Percentiles rank a stretch among this genome's conserved stretches.
Evolutionary conservation across 2,797 vertebrate species (phyloP).

Genomic region (Neosalanx taihuensis): DNA sequence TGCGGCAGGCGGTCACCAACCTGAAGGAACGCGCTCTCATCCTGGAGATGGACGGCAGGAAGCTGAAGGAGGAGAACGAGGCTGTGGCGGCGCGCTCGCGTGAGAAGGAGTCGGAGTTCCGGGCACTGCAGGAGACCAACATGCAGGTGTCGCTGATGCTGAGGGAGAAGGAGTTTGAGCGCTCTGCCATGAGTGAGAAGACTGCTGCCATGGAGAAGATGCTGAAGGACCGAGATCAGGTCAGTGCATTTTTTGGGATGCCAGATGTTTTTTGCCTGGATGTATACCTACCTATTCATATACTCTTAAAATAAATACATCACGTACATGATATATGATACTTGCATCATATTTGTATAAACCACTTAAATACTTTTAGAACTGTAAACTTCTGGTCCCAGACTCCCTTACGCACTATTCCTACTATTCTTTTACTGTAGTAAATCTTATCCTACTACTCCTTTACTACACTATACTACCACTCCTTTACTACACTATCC

Average conservation of each 20-base stretch:
- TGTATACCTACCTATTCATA: too few species aligned
- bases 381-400: too few species aligned
- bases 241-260: slow-evolving; percentile 34
- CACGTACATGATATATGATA: too few species aligned
- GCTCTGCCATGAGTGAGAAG: slow-evolving; percentile 87
- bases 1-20: slow-evolving; percentile 97
- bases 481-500: too few species aligned
- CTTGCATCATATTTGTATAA: too few species aligned
- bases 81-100: slow-evolving; percentile 72
- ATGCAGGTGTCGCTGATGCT: slow-evolving; percentile 96
- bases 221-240: slow-evolving; percentile 91
- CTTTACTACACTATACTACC: too few species aligned
- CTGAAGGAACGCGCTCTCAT: slow-evolving; percentile 91
- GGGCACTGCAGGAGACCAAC: slow-evolving; percentile 95
- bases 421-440: too few species aligned
- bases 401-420: too few species aligned
- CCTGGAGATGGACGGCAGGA: slow-evolving; percentile 86
- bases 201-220: slow-evolving; percentile 88
- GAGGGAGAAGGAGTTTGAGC: slow-evolving; percentile 92
- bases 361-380: too few species aligned
- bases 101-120: slow-evolving; percentile 92
- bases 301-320: too few species aligned
- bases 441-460: too few species aligned
- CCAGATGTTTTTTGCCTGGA: too few species aligned
- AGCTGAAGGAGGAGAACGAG: slow-evolving; percentile 94